phyloP scores from a whole-genome alignment of 2,888 invertebrate genomes.

The Cheilosia soror region DNA sequence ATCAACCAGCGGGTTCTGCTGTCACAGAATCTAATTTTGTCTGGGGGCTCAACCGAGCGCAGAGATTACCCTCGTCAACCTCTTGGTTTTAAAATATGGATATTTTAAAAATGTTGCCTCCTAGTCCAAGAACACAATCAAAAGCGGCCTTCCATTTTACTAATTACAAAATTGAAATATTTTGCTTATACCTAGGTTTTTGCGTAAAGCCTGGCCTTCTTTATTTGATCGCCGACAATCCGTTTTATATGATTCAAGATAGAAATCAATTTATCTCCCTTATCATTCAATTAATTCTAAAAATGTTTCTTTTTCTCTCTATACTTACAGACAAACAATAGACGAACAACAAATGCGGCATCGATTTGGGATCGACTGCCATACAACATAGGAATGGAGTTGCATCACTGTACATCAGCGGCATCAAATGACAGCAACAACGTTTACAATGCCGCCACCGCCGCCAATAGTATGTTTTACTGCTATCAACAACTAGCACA shows the following conservation, averaged over 20 bases:
- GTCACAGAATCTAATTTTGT: too few species aligned
- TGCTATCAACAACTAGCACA: slow-evolving; percentile 61
- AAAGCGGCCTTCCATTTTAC: too few species aligned
- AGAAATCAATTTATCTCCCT: not conserved
- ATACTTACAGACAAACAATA: slow-evolving; percentile 57
- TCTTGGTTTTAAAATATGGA: too few species aligned
- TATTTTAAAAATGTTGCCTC: too few species aligned
- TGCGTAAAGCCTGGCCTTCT: too few species aligned
- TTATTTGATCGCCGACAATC: too few species aligned
- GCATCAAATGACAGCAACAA: slow-evolving; percentile 39
- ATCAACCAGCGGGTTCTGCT: too few species aligned
- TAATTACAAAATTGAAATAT: too few species aligned
- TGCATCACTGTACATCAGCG: slow-evolving; percentile 64
- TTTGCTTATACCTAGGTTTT: too few species aligned
- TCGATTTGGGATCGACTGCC: slow-evolving; percentile 74
- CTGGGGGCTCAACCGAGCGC: too few species aligned
- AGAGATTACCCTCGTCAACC: too few species aligned
- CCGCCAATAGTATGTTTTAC: slow-evolving; percentile 37
- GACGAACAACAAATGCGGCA: slow-evolving; percentile 68
- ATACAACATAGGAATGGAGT: slow-evolving; percentile 72
- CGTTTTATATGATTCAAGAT: not conserved
- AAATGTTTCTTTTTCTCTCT: slow-evolving; percentile 10
- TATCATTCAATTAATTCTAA: slow-evolving; percentile 11
- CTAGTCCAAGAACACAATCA: too few species aligned
- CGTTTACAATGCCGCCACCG: slow-evolving; percentile 31